A percentile compares a stretch with the other conserved stretches of the same genome.
Conservation (phyloP, 2,113 vertebrate species). For the Apaloderma vittatum region DNA sequence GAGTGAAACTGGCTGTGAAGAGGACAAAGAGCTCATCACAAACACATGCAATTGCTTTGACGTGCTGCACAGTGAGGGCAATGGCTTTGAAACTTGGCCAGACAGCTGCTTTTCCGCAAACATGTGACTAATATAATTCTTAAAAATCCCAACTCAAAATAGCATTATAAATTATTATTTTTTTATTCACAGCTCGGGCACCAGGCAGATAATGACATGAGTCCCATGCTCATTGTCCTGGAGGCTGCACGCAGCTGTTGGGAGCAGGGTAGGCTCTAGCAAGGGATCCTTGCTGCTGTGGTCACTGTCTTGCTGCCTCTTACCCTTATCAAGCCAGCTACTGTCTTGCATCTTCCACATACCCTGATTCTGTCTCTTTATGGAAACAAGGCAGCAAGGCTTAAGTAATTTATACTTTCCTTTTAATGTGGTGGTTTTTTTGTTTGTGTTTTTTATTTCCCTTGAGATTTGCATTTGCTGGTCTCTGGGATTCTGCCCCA, state of each 20-base stretch:
- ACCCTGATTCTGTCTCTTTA: background rate
- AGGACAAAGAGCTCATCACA: background rate
- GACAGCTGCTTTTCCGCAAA: background rate
- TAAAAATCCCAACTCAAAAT: no score
- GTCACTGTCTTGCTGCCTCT: background rate
- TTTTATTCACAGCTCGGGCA: background rate
- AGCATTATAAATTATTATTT: no score
- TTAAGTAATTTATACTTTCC: background rate
- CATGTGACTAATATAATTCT: background rate
- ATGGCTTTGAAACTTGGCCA: background rate
- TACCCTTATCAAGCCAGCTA: background rate
- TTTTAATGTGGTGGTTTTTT: background rate
- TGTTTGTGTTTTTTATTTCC: background rate
- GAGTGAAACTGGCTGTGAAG: constrained; percentile 27
- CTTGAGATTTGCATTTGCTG: background rate
- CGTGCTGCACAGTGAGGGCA: background rate
- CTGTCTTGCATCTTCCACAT: background rate
- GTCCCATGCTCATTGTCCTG: background rate
- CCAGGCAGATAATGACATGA: background rate
- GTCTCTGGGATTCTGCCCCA: background rate
- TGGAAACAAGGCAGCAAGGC: background rate
- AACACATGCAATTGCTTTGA: background rate
- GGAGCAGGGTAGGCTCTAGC: background rate
- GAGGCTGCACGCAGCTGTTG: background rate
- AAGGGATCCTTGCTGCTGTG: background rate